Evolutionary conservation across 2,113 vertebrate genomes (phyloP), one percentile per base, ranked within the genome.

Genomic region (Mixornis gularis): DNA sequence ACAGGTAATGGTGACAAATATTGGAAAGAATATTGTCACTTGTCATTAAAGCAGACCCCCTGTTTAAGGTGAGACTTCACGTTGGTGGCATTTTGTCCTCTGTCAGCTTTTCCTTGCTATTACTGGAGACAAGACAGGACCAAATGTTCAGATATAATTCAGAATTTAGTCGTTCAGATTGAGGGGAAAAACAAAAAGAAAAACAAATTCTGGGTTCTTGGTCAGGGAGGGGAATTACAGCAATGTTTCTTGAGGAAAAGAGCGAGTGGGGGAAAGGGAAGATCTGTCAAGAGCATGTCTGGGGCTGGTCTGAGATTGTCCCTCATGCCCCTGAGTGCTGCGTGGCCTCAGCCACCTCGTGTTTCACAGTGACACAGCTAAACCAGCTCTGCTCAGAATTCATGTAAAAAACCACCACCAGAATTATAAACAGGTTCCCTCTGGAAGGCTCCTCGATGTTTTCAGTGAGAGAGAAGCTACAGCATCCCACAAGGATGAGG

Each of bases 371-470:
- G 48, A 18, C 18, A 6, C 25, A 18, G 56, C 21, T 22, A 1
- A 49, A 49, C 24, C 30, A 59, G 36, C 44, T 60, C 69, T 38
- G 46, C 3, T 52, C 34, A 29, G 30, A 36, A 8, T 5, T 6
- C 12, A 26, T 15, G 27, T 0, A 5, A 5, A 6, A 26, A 26
- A 17, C 2, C 25, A 40, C 6, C 30, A 9, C 22, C 36, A 55
- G 26, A 41, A 46, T 59, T 8, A 43, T 4, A 34, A 64, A 71
- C 15, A 60, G 30, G 9, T 4, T 79, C 70, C 60, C 62, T 62
- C 59, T 44, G 60, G 13, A 91, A 91, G 30, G 13, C 26, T 69
- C 24, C 53, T 19, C 29, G 13, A 3, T 1, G 3, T 11, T 46
- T 44, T 27, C 9, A 40, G 6, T 6, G 36, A 56, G 58, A 26